These are phyloP conservation scores for Coranthus polyacanthus DNA, from an alignment of 2,797 vertebrate species.

Conservation along the genomic window DNA sequence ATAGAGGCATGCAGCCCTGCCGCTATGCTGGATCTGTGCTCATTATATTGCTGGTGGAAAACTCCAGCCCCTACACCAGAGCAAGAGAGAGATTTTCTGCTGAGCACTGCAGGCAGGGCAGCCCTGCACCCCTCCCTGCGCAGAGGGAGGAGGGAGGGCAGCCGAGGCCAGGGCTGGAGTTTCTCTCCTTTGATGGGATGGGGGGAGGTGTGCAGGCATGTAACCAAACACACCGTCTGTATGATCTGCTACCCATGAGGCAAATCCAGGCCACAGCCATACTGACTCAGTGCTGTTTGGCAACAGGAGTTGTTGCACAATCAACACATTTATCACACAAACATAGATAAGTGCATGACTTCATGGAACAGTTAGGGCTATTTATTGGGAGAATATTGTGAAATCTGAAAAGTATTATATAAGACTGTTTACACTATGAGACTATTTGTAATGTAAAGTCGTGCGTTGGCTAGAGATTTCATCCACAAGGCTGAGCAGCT, in stretches of 20 bases:
- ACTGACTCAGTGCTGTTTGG: slow-evolving; percentile 67
- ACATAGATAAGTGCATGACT: slow-evolving; percentile 50
- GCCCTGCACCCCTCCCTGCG: slow-evolving; percentile 53
- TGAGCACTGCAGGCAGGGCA: slow-evolving; percentile 76
- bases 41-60: slow-evolving; percentile 75
- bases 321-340: slow-evolving; percentile 37
- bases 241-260: slow-evolving; percentile 58
- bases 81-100: slow-evolving; percentile 74
- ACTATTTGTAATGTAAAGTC: slow-evolving; percentile 16
- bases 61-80: slow-evolving; percentile 69
- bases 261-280: slow-evolving; percentile 56
- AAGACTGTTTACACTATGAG: not conserved
- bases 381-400: not conserved
- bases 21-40: slow-evolving; percentile 39
- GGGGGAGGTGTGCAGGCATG: slow-evolving; percentile 70
- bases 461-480: slow-evolving; percentile 19
- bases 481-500: slow-evolving; percentile 36
- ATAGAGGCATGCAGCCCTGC: slow-evolving; percentile 32
- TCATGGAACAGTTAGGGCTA: not conserved
- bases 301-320: slow-evolving; percentile 70
- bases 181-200: slow-evolving; percentile 67
- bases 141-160: slow-evolving; percentile 39
- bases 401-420: slow-evolving; percentile 8
- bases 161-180: slow-evolving; percentile 63
- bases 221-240: slow-evolving; percentile 70